These are phyloP conservation scores for Pocillopora verrucosa DNA, from an alignment of 64 coral and sea anemone genomes.

Conservation along the genomic window DNA sequence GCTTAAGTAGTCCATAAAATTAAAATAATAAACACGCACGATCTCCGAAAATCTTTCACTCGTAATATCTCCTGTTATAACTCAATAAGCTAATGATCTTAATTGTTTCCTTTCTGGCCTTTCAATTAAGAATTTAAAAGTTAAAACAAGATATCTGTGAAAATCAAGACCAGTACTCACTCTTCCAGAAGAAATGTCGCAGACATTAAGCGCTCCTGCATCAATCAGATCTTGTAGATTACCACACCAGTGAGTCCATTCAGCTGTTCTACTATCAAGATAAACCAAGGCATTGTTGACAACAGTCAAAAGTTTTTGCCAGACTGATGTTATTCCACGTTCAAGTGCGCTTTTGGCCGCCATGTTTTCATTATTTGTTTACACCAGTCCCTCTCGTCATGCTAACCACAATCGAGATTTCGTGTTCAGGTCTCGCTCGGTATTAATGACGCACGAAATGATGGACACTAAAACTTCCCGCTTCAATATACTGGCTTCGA, in stretches of 20 bases:
- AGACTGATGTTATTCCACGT: slow-evolving; percentile 59
- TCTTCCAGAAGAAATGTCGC: slow-evolving; percentile 67
- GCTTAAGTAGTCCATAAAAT: too few species aligned
- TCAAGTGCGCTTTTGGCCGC: slow-evolving; percentile 68
- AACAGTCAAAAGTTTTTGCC: slow-evolving; percentile 89
- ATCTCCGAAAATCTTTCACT: too few species aligned
- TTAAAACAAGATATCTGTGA: not conserved
- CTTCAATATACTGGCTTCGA: too few species aligned
- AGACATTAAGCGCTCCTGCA: slow-evolving; percentile 80
- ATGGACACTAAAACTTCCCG: too few species aligned
- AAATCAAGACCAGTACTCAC: slow-evolving; percentile 13
- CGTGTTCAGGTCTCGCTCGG: not conserved
- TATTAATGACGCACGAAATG: not conserved
- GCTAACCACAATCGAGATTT: not conserved
- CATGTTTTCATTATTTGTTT: slow-evolving; percentile 52
- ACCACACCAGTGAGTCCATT: slow-evolving; percentile 88
- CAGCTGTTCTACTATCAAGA: slow-evolving; percentile 75
- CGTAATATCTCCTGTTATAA: too few species aligned
- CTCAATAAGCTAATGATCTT: too few species aligned
- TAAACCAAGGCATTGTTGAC: slow-evolving; percentile 94
- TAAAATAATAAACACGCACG: too few species aligned
- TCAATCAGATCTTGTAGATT: slow-evolving; percentile 74
- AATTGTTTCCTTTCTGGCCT: too few species aligned
- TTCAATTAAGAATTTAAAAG: too few species aligned
- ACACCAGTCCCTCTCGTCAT: not conserved